Conservation (phyloP, 2,113 vertebrate species). For the Callopanchax toddi region DNA sequence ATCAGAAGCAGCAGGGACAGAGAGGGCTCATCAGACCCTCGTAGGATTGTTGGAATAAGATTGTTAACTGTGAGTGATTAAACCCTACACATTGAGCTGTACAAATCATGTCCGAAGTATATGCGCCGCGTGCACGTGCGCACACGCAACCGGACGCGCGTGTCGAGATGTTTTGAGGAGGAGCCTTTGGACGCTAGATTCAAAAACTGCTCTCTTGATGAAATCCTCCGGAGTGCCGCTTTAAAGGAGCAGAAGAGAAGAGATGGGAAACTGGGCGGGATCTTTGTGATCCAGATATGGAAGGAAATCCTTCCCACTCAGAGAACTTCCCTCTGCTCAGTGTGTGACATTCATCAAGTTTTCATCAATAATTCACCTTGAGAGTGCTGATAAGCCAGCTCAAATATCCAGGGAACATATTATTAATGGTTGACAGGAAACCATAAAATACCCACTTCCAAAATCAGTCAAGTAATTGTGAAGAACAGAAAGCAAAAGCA, state of each 20-base stretch:
- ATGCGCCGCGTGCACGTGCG: no score
- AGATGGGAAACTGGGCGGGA: conserved; percentile 81
- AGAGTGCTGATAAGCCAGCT: neutral
- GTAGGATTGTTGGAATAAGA: no score
- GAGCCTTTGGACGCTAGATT: no score
- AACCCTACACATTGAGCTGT: no score
- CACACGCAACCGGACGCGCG: no score
- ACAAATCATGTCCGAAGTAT: no score
- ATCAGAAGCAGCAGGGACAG: no score
- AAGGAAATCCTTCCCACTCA: conserved; percentile 84
- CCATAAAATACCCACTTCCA: neutral
- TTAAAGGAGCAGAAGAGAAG: conserved; percentile 76
- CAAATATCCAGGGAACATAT: neutral
- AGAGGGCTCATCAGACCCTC: no score
- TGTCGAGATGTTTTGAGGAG: no score
- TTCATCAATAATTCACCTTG: neutral
- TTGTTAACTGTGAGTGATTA: no score
- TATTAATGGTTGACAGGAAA: neutral
- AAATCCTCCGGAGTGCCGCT: no score
- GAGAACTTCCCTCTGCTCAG: conserved; percentile 60
- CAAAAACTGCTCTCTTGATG: no score
- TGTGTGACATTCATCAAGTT: neutral
- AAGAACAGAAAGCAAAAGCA: neutral
- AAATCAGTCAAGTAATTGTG: neutral
- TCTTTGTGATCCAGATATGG: conserved; percentile 78